A percentile compares a stretch with the other conserved stretches of the same genome.
These are phyloP conservation scores for Drosophila tropicalis DNA, from an alignment of 1,140 invertebrate genomes.

Conservation along the genomic window DNA sequence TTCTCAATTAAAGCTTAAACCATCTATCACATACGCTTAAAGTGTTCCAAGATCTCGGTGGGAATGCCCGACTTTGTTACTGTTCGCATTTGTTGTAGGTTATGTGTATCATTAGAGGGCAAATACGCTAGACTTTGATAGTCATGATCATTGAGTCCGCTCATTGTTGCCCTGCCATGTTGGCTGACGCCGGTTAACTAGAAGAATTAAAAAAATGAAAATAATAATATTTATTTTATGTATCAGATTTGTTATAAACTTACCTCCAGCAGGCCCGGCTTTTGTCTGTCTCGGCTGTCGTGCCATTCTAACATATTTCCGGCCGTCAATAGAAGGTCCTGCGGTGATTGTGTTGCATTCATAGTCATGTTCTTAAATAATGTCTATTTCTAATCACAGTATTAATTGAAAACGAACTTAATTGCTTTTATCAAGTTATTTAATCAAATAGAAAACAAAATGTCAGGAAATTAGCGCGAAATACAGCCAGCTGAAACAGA, in stretches of 20 bases:
- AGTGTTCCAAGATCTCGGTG: conserved; percentile 96
- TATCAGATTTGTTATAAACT: neutral
- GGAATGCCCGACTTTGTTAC: conserved; percentile 94
- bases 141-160: conserved; percentile 94
- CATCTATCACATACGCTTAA: conserved; percentile 89
- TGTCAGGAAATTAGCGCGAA: conserved; percentile 15
- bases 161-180: conserved; percentile 84
- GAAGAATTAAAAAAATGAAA: conserved; percentile 1
- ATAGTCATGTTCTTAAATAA: conserved; percentile 31
- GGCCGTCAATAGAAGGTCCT: conserved; percentile 63
- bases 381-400: neutral
- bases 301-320: conserved; percentile 78
- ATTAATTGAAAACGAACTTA: neutral
- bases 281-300: conserved; percentile 64
- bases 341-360: conserved; percentile 54
- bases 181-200: conserved; percentile 79
- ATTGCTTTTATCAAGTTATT: neutral
- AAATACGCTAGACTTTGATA: conserved; percentile 91
- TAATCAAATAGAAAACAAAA: neutral
- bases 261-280: conserved; percentile 75
- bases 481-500: conserved; percentile 2
- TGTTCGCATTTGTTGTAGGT: conserved; percentile 90
- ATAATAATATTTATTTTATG: neutral
- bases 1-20: too few species aligned
- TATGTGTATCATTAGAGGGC: conserved; percentile 86